Evolutionary conservation across 2,888 invertebrate species (phyloP), one percentile per base, ranked within the genome.

Genomic region (Mythimna lalbum): DNA sequence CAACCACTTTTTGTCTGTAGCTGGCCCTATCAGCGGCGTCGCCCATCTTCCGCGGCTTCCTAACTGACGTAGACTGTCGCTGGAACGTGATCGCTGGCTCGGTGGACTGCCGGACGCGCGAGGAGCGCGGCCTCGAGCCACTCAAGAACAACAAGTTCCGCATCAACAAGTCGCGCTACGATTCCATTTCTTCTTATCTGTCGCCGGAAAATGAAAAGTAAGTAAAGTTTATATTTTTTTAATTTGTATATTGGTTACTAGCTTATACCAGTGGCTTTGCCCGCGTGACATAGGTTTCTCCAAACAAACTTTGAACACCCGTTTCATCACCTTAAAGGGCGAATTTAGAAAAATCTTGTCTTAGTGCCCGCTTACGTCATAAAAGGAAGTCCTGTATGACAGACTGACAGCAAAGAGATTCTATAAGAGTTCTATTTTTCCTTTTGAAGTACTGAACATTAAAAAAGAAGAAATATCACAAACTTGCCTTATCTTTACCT

Each of bases 81-180:
- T 99, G 99, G 99, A 98, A 98, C 92, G 98, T 99, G 69, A 99
- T 99, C 90, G 98, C 99, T 12, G 98, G 97, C 50, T 99, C 99
- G 2, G 99, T 99, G 36, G 99, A 99, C 95, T 99, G 99, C 90
- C 97, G 99, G 80, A 99, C 99, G 5, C 96, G 97, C 72, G 99
- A 99, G 92, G 99, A 99, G 92, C 97, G 99, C 77, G 99, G 99
- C 23, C 91, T 98, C 49, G 94, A 97, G 86, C 97, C 98, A 9
- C 94, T 98, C 19, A 96, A 96, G 64, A 95, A 97, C 63, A 97
- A 98, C 90, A 97, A 98, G 94, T 98, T 98, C 94, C 97, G 97
- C 77, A 99, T 99, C 86, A 97, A 97, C 80, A 99, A 99, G 94
- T 99, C 99, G 1, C 97, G 99, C 76, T 99, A 99, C 93, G 99